Evolutionary conservation across 2,797 vertebrate species (phyloP).

Genomic region (Chrysocyon brachyurus): DNA sequence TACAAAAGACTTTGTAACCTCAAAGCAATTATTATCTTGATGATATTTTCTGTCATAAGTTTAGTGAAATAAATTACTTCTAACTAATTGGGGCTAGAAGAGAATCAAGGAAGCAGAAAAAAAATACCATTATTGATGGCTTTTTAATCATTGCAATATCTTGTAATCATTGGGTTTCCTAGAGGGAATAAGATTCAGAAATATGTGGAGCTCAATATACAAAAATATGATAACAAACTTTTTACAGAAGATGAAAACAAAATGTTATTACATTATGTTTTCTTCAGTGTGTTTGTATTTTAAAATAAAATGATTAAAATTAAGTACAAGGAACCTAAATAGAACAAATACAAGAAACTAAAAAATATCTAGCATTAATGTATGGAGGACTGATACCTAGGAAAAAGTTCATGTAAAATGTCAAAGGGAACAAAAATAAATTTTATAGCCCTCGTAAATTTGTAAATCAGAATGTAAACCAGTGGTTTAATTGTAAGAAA

Average conservation of each 20-base stretch:
- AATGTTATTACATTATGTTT: not conserved
- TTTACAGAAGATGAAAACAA: not conserved
- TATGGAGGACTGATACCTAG: not conserved
- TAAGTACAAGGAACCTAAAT: not conserved
- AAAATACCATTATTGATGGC: not conserved
- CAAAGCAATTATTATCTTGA: not conserved
- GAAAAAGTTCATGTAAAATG: not conserved
- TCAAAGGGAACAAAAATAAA: not conserved
- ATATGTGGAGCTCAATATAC: not conserved
- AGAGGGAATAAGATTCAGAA: not conserved
- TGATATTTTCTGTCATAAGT: not conserved
- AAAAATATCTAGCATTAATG: not conserved
- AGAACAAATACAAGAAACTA: not conserved
- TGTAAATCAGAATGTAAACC: not conserved
- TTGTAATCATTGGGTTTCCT: not conserved
- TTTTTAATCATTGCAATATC: not conserved
- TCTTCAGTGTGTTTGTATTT: not conserved
- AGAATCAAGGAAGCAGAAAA: not conserved
- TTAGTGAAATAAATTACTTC: constrained; percentile 27
- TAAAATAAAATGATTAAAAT: constrained; percentile 25
- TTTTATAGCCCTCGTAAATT: not conserved
- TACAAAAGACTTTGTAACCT: not conserved
- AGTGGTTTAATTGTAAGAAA: not conserved
- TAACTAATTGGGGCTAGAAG: not conserved
- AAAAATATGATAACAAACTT: not conserved